These are phyloP conservation scores for Cyprinodon brontotheroides DNA, from an alignment of 2,113 vertebrate genomes.

Conservation along the genomic window DNA sequence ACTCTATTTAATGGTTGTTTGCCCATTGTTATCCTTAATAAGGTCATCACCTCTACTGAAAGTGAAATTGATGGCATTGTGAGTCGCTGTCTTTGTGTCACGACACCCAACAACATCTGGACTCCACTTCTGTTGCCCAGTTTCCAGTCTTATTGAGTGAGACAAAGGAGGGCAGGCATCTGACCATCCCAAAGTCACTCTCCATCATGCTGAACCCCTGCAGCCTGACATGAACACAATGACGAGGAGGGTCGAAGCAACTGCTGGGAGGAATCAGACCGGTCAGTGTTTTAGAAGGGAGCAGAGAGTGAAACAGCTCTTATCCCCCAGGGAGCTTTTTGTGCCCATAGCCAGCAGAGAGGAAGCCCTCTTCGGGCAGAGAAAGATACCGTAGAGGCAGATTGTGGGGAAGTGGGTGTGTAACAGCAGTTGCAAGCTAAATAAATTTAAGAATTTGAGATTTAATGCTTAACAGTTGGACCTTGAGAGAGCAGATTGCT, in stretches of 20 bases:
- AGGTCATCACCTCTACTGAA: constrained; percentile 51
- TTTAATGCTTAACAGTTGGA: constrained; percentile 23
- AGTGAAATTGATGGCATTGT: constrained; percentile 49
- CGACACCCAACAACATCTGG: constrained; percentile 65
- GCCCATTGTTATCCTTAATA: constrained; percentile 59
- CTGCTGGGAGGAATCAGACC: constrained; percentile 27
- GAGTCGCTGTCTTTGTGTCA: constrained; percentile 59
- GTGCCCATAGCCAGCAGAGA: constrained; percentile 39
- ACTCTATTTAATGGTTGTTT: constrained; percentile 53
- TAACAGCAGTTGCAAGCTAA: constrained; percentile 63
- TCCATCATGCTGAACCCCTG: constrained; percentile 73
- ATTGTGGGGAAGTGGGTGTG: constrained; percentile 58
- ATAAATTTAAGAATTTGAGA: constrained; percentile 52
- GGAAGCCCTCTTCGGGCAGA: constrained; percentile 27
- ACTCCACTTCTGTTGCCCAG: constrained; percentile 64
- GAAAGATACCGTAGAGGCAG: constrained; percentile 38
- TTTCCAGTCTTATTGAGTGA: constrained; percentile 62
- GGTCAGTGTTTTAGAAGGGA: constrained; percentile 24
- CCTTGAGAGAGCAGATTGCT: not conserved
- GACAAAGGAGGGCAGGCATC: constrained; percentile 68
- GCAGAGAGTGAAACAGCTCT: constrained; percentile 44
- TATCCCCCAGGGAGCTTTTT: constrained; percentile 45
- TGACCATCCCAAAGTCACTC: constrained; percentile 61
- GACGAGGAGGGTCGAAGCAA: constrained; percentile 34
- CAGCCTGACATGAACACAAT: constrained; percentile 77